Evolutionary conservation across 2,113 vertebrate genomes (phyloP).

Genomic region (Charadrius vociferus): DNA sequence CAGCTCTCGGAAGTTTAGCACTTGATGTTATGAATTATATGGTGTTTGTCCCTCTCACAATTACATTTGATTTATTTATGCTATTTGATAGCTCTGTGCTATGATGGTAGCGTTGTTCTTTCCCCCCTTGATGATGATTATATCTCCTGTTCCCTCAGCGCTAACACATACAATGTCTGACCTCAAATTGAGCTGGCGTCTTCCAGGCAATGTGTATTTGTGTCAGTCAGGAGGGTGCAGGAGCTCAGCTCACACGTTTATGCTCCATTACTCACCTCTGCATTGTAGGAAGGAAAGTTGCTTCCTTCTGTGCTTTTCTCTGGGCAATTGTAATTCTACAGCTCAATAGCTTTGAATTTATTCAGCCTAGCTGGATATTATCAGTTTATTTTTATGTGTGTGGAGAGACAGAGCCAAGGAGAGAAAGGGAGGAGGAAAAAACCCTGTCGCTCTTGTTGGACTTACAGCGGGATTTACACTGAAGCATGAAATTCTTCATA

Average conservation of each 20-base stretch:
- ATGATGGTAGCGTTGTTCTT: background rate
- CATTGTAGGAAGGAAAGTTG: background rate
- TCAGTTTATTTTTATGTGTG: constrained; percentile 46
- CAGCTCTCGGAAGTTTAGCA: background rate
- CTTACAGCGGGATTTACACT: constrained; percentile 29
- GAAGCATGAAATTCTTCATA: constrained; percentile 11
- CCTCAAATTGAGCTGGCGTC: background rate
- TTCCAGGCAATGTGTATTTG: background rate
- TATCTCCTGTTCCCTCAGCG: background rate
- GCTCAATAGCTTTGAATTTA: constrained; percentile 51
- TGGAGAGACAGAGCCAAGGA: background rate
- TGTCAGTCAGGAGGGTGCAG: background rate
- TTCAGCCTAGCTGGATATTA: constrained; percentile 44
- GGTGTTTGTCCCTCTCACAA: background rate
- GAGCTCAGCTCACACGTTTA: background rate
- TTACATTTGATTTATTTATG: background rate
- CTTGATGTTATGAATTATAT: background rate
- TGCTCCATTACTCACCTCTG: constrained; percentile 8
- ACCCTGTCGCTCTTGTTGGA: background rate
- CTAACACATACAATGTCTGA: background rate
- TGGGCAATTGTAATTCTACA: constrained; percentile 53
- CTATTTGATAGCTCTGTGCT: background rate
- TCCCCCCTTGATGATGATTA: background rate
- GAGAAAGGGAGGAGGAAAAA: background rate
- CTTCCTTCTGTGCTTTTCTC: constrained; percentile 36